These are phyloP conservation scores for Stenodera caucasica DNA, from an alignment of 2,888 invertebrate genomes.

Conservation along the genomic window DNA sequence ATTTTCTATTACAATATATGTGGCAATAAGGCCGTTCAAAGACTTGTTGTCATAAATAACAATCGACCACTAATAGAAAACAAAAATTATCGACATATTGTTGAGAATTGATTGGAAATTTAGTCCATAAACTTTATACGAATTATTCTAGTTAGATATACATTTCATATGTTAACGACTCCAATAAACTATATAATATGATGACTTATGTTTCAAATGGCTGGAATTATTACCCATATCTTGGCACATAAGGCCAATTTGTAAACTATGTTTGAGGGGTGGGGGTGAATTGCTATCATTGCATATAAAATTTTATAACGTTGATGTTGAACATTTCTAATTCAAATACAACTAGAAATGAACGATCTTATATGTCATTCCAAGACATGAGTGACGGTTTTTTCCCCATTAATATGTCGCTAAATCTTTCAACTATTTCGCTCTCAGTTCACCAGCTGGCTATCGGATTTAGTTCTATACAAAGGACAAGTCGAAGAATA, in stretches of 20 bases:
- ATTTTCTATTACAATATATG: too few species aligned
- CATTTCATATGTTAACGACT: conserved; percentile 19
- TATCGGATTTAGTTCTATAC: too few species aligned
- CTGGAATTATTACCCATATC: conserved; percentile 16
- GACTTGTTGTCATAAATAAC: background rate
- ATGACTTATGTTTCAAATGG: conserved; percentile 10
- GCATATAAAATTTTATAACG: too few species aligned
- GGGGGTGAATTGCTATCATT: conserved; percentile 10
- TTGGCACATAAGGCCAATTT: conserved; percentile 23
- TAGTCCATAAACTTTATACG: background rate
- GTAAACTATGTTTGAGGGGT: conserved; percentile 16
- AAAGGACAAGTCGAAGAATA: too few species aligned
- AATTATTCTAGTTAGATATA: background rate
- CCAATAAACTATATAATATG: conserved; percentile 19
- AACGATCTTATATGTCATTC: too few species aligned
- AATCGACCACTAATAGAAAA: background rate
- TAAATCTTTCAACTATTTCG: too few species aligned
- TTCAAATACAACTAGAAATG: too few species aligned
- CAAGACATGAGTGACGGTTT: too few species aligned
- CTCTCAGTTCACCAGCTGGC: too few species aligned
- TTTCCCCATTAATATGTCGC: too few species aligned
- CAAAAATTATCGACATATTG: background rate
- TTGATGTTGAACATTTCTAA: too few species aligned
- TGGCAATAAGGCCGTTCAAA: background rate
- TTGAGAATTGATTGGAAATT: background rate